Percentiles rank a stretch among this genome's conserved stretches.
Conservation (phyloP, 2,888 invertebrate species). For the Lycophotia porphyrea region DNA sequence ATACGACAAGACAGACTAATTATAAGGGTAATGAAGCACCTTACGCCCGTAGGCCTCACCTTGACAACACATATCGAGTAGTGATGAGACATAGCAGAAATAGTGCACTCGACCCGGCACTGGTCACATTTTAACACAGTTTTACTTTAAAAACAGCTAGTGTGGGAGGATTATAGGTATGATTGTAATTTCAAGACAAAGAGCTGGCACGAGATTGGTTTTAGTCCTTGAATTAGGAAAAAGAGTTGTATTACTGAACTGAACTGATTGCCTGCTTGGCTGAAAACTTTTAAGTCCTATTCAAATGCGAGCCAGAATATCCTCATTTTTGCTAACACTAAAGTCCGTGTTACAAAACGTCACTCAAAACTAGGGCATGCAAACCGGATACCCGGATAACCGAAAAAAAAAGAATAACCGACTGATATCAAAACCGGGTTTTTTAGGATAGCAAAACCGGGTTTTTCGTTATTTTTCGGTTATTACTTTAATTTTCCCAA, state of each 20-base stretch:
- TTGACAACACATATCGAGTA: neutral
- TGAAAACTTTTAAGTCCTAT: neutral
- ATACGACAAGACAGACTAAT: neutral
- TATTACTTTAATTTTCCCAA: too few species aligned
- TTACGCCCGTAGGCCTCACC: neutral
- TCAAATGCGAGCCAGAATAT: neutral
- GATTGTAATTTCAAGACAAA: conserved; percentile 9
- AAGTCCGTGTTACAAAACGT: neutral
- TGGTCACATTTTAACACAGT: neutral
- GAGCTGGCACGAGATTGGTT: neutral
- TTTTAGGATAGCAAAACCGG: too few species aligned
- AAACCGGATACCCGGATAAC: too few species aligned
- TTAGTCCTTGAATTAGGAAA: conserved; percentile 6
- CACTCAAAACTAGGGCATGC: neutral
- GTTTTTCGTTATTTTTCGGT: too few species aligned
- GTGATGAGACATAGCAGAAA: neutral
- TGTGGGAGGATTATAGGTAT: conserved; percentile 19
- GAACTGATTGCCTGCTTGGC: neutral
- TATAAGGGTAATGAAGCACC: neutral
- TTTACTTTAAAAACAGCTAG: conserved; percentile 14
- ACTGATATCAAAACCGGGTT: too few species aligned
- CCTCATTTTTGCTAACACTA: neutral
- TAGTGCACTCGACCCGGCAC: neutral
- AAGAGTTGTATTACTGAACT: neutral
- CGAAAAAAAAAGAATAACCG: too few species aligned